Percentiles rank a stretch among this genome's conserved stretches.
Evolutionary conservation across 2,113 vertebrate genomes (phyloP).

Genomic region (Hymenochirus boettgeri): DNA sequence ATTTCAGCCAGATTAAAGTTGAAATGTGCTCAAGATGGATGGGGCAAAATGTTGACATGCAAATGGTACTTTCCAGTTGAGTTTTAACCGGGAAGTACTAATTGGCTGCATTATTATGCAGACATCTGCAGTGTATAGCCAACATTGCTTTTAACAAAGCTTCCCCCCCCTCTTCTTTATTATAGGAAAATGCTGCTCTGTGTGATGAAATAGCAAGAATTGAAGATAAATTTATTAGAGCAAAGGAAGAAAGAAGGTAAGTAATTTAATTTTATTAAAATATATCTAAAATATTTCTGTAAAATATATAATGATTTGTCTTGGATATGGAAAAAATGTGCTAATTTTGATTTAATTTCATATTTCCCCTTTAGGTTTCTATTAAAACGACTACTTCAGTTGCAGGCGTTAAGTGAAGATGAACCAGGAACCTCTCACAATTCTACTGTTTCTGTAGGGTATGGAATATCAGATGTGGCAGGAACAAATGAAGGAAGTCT

Average conservation of each 20-base stretch:
- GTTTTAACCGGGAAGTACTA: too few species aligned
- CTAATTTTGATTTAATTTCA: background rate
- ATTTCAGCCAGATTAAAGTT: too few species aligned
- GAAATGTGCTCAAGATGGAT: too few species aligned
- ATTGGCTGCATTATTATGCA: too few species aligned
- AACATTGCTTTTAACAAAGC: background rate
- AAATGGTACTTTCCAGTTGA: too few species aligned
- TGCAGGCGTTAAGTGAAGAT: conserved; percentile 77
- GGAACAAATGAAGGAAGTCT: conserved; percentile 45
- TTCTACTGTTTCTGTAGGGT: conserved; percentile 50
- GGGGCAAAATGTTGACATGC: too few species aligned
- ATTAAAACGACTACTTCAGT: conserved; percentile 76
- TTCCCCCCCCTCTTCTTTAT: background rate
- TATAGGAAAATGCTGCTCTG: conserved; percentile 75
- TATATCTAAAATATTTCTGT: too few species aligned
- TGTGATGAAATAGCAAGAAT: conserved; percentile 85
- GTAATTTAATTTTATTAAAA: too few species aligned
- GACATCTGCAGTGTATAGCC: too few species aligned
- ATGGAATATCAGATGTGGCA: conserved; percentile 45
- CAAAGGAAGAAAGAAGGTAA: conserved; percentile 82
- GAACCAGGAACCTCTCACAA: conserved; percentile 50
- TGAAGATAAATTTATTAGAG: conserved; percentile 80
- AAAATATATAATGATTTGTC: background rate
- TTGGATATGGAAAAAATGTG: background rate
- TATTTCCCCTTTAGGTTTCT: conserved; percentile 64